Base-by-base conservation (phyloP, 2,888 invertebrate genomes). In the Tipula helvola region DNA sequence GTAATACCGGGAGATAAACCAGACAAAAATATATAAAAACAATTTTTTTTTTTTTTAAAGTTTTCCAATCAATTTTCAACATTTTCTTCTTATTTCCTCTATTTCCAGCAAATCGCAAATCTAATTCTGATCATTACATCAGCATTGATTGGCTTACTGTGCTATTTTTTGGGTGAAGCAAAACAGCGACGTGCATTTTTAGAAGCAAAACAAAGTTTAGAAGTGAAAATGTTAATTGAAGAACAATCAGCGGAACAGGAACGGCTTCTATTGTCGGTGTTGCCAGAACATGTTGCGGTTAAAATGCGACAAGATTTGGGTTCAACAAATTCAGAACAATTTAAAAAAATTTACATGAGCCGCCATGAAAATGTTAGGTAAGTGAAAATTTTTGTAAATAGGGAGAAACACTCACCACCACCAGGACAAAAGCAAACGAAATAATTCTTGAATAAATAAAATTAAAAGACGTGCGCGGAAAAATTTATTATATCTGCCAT, bases 321-420 rank as follows among this genome's bases (percentile, higher is more conserved):
- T 39, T 95, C 96, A 39, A 95, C 96, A 87, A 97, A 97, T 90
- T 97, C 97, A 2, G 92, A 92, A 88, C 98, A 98, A 91, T 98
- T 98, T 92, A 97, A 98, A 92, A 98, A 98, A 92, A 98, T 98
- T 90, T 98, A 98, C 92, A 98, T 98, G 98, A 97, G 97, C 89
- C 93, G 98, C 28, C 98, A 98, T 91, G 98, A 98, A 92, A 98
- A 98, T 91, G 98, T 98, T 90, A 98, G 97, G 96, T 96, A 92
- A 92, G 93, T 28, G 39, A n/a, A n/a, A n/a, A n/a, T n/a, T n/a
- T 28, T 28, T 28, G 28, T 28, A 28, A 28, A 28, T 28, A 1
- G 28, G 28, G 28, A 28, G 28, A 28, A 28, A 28, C 28, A 28
- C 28, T 28, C 28, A 28, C 28, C 28, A 28, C 28, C 28, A 36